Evolutionary conservation across 2,888 invertebrate genomes (phyloP), one percentile per base, ranked within the genome.

Genomic region (Lymantria dispar): DNA sequence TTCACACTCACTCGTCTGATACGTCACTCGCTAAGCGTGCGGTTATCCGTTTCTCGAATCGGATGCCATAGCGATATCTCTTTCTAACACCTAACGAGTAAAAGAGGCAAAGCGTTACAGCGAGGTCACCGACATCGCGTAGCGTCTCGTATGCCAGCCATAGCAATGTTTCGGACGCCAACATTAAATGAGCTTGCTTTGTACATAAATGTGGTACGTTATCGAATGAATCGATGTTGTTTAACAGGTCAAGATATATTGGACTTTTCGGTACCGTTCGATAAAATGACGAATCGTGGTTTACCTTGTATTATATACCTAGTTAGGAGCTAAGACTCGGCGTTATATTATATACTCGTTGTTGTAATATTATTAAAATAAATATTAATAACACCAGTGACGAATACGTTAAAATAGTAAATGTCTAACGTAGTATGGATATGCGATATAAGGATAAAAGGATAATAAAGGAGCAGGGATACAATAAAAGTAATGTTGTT

Each of bases 81-180:
- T 50, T 12, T 80, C 60, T 52, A 50, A 45, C 37, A 3, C 7
- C 7, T 13, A 22, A 42, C 12, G 53, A 36, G 36, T 45, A 60
- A 81, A 40, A 56, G 76, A 70, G 80, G 77, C 41, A 47, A 52
- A 54, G 45, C 36, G 54, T 52, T 47, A 50, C 41, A 46, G 45
- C 69, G 77, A 80, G 86, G 83, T 82, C 83, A 78, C 76, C 74
- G 79, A 79, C 80, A 76, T 77, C 38, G 46, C 42, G 43, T 43
- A 14, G 58, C 68, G 64, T 66, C 54, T 61, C 67, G 68, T 58
- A 57, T 72, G 61, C 47, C 30, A 52, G 60, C 54, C 58, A 54
- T 54, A 49, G 38, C 15, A 51, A 45, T 29, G 29, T 22, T 30
- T 42, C 48, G 22, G 0, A 14, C n/a, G 22, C 76, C 71, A 70